Percentiles rank a stretch among this genome's conserved stretches.
Conservation (phyloP, 2,113 vertebrate genomes). For the Conger conger region DNA sequence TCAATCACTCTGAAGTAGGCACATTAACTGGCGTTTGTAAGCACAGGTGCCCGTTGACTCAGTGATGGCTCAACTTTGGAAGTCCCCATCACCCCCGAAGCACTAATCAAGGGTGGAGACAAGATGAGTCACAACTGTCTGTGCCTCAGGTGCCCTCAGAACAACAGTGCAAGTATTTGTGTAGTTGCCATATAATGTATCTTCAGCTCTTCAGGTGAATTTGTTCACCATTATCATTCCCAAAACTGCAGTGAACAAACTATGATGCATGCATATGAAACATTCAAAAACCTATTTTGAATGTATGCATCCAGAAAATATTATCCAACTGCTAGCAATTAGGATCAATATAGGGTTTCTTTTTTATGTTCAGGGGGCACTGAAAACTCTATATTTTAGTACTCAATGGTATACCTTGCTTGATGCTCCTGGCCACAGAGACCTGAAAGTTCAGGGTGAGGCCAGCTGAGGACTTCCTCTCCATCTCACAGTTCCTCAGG, state of each 20-base stretch:
- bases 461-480: constrained; percentile 43
- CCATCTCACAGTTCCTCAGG: constrained; percentile 83
- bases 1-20: neutral
- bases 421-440: constrained; percentile 40
- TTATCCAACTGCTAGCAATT: neutral
- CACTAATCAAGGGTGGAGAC: neutral
- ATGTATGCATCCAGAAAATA: neutral
- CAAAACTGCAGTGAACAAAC: neutral
- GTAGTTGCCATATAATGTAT: neutral
- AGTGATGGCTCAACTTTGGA: neutral
- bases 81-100: neutral
- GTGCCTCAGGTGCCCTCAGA: neutral
- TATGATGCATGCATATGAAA: neutral
- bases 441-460: constrained; percentile 75
- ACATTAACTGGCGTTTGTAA: neutral
- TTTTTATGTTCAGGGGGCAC: neutral
- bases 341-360: neutral
- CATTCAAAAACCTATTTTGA: neutral
- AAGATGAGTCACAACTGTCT: constrained; percentile 28
- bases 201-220: neutral
- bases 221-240: neutral
- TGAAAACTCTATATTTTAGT: neutral
- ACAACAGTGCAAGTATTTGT: neutral
- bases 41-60: neutral
- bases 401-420: constrained; percentile 27